Conservation (phyloP, 2,797 vertebrate species). For the Dendrocincla fuliginosa region DNA sequence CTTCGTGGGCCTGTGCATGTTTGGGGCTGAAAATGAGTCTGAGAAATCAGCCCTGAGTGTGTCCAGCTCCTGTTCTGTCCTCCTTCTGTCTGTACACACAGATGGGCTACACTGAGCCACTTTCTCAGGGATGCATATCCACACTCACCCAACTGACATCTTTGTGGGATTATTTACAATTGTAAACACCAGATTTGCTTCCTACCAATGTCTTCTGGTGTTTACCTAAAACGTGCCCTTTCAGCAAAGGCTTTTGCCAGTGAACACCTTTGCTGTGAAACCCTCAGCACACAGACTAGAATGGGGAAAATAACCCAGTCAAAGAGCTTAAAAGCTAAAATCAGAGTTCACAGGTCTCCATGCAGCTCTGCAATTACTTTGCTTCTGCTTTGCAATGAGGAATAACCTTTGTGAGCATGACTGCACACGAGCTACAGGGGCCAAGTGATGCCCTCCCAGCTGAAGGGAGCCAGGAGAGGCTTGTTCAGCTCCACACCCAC, state of each 20-base stretch:
- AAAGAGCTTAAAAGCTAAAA: not conserved
- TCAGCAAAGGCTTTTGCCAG: not conserved
- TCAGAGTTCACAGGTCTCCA: not conserved
- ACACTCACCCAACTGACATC: not conserved
- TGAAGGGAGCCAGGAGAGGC: not conserved
- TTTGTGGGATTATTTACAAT: not conserved
- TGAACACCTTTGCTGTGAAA: not conserved
- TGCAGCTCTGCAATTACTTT: not conserved
- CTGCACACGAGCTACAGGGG: not conserved
- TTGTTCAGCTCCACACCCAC: not conserved
- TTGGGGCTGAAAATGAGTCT: not conserved
- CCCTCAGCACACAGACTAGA: not conserved
- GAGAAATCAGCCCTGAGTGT: not conserved
- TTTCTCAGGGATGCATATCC: rapidly evolving
- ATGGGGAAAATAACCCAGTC: not conserved
- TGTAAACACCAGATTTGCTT: not conserved
- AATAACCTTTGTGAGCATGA: not conserved
- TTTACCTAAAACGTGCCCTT: not conserved
- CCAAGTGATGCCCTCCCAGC: not conserved
- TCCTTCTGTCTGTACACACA: rapidly evolving
- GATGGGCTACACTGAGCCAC: rapidly evolving
- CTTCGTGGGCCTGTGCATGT: not conserved
- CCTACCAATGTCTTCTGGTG: not conserved
- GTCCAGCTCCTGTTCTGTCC: not conserved
- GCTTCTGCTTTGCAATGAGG: not conserved